Base-by-base conservation (phyloP, 2,797 vertebrate genomes). In the Arctocebus calabarensis region DNA sequence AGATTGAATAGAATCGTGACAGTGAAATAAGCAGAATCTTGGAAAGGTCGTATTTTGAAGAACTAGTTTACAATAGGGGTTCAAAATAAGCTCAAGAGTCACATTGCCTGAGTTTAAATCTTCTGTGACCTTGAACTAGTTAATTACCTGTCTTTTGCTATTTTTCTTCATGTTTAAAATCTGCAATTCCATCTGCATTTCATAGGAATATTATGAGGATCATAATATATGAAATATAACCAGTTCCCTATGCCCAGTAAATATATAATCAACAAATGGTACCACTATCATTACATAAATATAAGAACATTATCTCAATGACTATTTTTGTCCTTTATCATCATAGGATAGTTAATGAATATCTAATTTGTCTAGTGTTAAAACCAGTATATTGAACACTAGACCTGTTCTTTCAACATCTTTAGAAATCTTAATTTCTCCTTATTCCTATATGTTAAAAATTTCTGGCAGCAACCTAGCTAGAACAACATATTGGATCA, bases 361-460 rank as follows among this genome's bases (percentile, higher is more conserved):
- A 62, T 73, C 37, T 37, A 91, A 52, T 16, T 88, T 20, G 25
- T 88, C 68, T 73, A 59, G 1, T 91, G 84, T 92, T 88, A 86
- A 92, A 84, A 66, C 10, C 40, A 73, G 75, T 64, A 27, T 40
- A 88, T 25, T 34, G 4, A 90, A 11, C 22, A 77, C 37, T 92
- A 70, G 79, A 92, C 61, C 16, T 71, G 9, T 52, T 78, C 13
- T 84, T 88, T 55, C 74, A 85, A 66, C 32, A 27, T 82, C 68
- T 59, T 75, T 71, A 29, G 92, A 91, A 93, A 40, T 68, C 43
- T 73, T 88, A 89, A 64, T 96, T 93, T 90, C 20, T 81, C 32
- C 62, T 84, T 62, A 78, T 20, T 70, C 1, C 1, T 55, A 19
- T 29, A 70, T 82, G 32, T 87, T 19, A 94, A 82, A 89, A 61